Conservation (phyloP, 2,113 vertebrate genomes). For the Telmatochromis bifrenatus region DNA sequence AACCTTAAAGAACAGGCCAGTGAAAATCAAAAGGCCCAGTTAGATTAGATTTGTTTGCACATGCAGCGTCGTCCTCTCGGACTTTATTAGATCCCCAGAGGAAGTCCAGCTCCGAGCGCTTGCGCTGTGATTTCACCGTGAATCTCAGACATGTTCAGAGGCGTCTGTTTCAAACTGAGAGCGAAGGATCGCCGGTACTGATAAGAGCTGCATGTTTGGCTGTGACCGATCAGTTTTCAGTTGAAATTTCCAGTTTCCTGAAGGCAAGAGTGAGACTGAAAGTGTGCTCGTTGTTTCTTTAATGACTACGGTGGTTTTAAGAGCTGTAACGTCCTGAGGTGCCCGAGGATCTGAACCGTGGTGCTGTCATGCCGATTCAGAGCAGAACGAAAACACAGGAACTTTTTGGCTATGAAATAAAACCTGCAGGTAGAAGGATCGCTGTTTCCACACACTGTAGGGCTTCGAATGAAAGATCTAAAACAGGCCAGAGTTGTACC, state of each 20-base stretch:
- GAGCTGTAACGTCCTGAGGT: background rate
- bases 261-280: background rate
- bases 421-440: background rate
- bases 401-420: background rate
- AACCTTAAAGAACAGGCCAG: background rate
- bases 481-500: background rate
- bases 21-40: background rate
- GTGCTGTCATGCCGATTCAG: background rate
- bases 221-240: background rate
- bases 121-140: background rate
- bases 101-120: background rate
- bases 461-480: rapidly evolving
- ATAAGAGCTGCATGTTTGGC: background rate
- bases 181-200: rapidly evolving
- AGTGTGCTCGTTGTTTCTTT: rapidly evolving
- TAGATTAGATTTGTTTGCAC: background rate
- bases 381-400: background rate
- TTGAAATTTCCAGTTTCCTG: background rate
- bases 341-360: background rate
- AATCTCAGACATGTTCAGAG: background rate
- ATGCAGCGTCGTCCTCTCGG: background rate
- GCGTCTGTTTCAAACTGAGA: background rate
- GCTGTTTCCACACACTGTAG: background rate
- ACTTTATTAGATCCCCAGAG: rapidly evolving
- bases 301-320: background rate